Evolutionary conservation across 35 echinoderm and acorn worm species (phyloP), one percentile per base, ranked within the genome.

Genomic region (Ophiothrix spiculata): DNA sequence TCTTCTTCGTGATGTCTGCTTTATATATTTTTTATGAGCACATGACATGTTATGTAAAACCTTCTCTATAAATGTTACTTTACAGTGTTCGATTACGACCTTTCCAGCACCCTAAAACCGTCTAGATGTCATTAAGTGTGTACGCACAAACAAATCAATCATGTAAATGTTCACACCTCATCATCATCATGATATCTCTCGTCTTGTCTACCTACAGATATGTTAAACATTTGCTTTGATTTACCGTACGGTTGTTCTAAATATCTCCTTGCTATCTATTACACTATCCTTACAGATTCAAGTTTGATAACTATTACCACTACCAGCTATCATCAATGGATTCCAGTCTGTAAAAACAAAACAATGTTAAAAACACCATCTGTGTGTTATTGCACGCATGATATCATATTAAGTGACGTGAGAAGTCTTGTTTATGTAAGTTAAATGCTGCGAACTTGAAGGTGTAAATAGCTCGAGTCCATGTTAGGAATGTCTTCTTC

Each of bases 71-170:
- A n/a, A n/a, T n/a, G n/a, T n/a, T n/a, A n/a, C n/a, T n/a, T n/a
- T n/a, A n/a, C n/a, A n/a, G n/a, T n/a, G n/a, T n/a, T n/a, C n/a
- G n/a, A n/a, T n/a, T n/a, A n/a, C n/a, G n/a, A n/a, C n/a, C n/a
- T n/a, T 69, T 12, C 3, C 29, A 28, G 60, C 60, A 69, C 23
- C 60, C 60, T 12, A 12, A 69, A n/a, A 6, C 8, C 60, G 60
- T 69, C 60, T 69, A 6, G 8, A 15, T 69, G 60, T 69, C 60
- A n/a, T 69, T 69, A 69, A 25, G 16, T 69, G 6, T 25, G 23
- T 69, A n/a, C 60, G 60, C 60, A 69, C 60, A 69, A 69, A 69
- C 60, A 69, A 69, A 69, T 69, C 60, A 69, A 69, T 69, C 60
- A 69, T 69, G 29, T 25, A 15, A 2, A 12, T 6, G 60, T 69